Percentiles rank a stretch among this genome's conserved stretches.
Conservation (phyloP, 1,140 invertebrate species). For the Sycophaga agraensis region DNA sequence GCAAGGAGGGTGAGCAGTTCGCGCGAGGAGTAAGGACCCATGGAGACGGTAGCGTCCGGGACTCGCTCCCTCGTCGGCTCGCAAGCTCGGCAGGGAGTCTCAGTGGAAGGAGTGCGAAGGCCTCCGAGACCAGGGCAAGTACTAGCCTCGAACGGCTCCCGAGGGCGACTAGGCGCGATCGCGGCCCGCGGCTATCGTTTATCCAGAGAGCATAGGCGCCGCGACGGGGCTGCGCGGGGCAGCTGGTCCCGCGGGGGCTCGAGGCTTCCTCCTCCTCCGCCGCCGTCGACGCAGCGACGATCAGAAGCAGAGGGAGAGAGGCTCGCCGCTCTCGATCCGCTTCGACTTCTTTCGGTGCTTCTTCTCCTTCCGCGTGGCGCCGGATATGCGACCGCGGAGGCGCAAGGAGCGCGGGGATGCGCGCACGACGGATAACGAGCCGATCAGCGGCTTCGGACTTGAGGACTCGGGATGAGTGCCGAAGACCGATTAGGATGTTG, state of each 20-base stretch:
- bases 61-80: too few species aligned
- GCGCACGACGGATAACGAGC: too few species aligned
- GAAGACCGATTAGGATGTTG: too few species aligned
- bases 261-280: neutral
- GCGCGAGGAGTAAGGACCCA: too few species aligned
- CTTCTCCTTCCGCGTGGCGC: slow-evolving; percentile 22
- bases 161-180: slow-evolving; percentile 46
- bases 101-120: neutral
- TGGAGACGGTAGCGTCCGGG: too few species aligned
- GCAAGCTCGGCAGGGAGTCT: too few species aligned
- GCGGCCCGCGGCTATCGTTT: slow-evolving; percentile 36
- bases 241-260: neutral
- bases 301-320: too few species aligned
- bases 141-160: slow-evolving; percentile 37
- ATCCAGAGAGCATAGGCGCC: slow-evolving; percentile 38
- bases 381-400: neutral
- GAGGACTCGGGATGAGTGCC: neutral
- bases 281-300: too few species aligned
- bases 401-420: neutral
- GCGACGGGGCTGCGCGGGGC: neutral
- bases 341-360: slow-evolving; percentile 18
- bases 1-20: too few species aligned
- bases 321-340: neutral
- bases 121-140: slow-evolving; percentile 24
- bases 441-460: too few species aligned